Evolutionary conservation across 2,113 vertebrate species (phyloP).

Genomic region (Bubo bubo): DNA sequence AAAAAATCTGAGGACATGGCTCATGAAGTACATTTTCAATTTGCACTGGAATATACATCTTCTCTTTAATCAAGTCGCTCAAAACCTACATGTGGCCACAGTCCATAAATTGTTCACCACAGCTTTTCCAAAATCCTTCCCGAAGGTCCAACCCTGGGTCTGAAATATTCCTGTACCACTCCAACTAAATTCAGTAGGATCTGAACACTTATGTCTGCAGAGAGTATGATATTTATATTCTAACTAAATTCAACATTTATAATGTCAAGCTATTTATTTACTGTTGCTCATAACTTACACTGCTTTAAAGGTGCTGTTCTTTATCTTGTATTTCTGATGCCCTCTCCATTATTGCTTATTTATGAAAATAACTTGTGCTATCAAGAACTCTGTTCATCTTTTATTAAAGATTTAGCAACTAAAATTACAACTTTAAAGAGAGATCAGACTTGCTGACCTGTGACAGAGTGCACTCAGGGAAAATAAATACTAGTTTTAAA

Average conservation of each 20-base stretch:
- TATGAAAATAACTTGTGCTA: not conserved
- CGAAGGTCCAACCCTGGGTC: not conserved
- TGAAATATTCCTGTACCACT: not conserved
- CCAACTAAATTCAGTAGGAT: not conserved
- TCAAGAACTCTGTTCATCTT: not conserved
- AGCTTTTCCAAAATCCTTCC: not conserved
- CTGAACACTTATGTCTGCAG: not conserved
- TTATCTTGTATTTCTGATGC: not conserved
- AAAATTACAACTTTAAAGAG: not conserved
- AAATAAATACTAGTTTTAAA: not conserved
- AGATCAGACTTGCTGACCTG: not conserved
- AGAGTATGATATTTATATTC: not conserved
- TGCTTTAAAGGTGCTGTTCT: not conserved
- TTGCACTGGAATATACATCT: not conserved
- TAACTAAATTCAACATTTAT: not conserved
- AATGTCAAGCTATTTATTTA: not conserved
- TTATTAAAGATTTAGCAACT: not conserved
- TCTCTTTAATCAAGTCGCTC: not conserved
- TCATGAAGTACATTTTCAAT: not conserved
- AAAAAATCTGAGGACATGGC: not conserved
- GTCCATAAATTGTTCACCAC: not conserved
- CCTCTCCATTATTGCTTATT: not conserved
- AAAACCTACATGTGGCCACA: not conserved
- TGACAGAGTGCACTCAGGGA: not conserved
- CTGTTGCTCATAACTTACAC: not conserved